Evolutionary conservation across 2,888 invertebrate species (phyloP).

Genomic region (Hesperia comma): DNA sequence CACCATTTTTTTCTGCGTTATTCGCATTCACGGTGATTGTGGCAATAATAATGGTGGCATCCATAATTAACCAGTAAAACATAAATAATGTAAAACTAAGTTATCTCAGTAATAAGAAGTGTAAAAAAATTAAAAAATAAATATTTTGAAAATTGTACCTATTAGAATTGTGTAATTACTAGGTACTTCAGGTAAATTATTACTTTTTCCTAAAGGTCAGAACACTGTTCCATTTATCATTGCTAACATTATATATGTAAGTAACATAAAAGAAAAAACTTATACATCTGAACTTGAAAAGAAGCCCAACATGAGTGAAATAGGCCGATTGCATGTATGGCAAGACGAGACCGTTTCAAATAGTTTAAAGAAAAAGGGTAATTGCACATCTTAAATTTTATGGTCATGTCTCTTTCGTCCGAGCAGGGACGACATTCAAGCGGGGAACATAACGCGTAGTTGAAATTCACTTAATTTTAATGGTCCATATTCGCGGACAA

Average conservation of each 20-base stretch:
- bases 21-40: too few relatives aligned
- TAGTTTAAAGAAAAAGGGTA: slow-evolving; percentile 11
- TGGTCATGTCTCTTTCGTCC: slow-evolving; percentile 19
- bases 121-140: too few relatives aligned
- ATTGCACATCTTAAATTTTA: slow-evolving; percentile 18
- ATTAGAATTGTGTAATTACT: too few relatives aligned
- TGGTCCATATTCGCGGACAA: slow-evolving; percentile 66
- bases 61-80: too few relatives aligned
- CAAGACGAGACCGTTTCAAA: slow-evolving; percentile 8
- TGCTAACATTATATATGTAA: background rate
- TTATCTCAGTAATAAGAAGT: too few relatives aligned
- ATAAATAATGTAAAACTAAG: too few relatives aligned
- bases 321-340: background rate
- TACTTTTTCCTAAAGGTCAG: too few relatives aligned
- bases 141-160: too few relatives aligned
- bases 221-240: too few relatives aligned
- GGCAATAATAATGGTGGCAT: too few relatives aligned
- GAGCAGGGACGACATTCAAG: slow-evolving; percentile 22
- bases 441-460: slow-evolving; percentile 49
- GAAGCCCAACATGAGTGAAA: background rate
- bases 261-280: background rate
- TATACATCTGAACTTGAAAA: background rate
- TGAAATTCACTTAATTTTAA: slow-evolving; percentile 66
- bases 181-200: too few relatives aligned
- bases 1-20: too few relatives aligned